Evolutionary conservation across 2,888 invertebrate species (phyloP).

Genomic region (Volucella inflata): DNA sequence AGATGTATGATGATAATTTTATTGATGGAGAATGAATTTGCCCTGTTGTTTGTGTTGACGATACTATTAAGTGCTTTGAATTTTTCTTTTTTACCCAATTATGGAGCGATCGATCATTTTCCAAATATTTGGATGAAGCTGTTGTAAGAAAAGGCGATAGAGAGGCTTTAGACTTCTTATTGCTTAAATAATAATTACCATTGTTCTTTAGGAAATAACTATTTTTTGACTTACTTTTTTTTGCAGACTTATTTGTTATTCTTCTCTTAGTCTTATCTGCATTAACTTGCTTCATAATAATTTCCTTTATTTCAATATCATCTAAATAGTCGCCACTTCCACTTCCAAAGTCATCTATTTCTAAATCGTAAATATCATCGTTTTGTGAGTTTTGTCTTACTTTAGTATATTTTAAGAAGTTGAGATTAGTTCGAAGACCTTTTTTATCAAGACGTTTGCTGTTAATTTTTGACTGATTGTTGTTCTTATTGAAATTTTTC

Average conservation of each 20-base stretch:
- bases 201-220: conserved; percentile 34
- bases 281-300: conserved; percentile 37
- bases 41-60: conserved; percentile 3
- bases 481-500: conserved; percentile 3
- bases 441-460: conserved; percentile 25
- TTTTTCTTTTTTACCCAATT: conserved; percentile 31
- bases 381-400: not conserved
- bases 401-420: conserved; percentile 18
- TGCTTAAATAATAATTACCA: conserved; percentile 40
- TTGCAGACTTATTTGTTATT: not conserved
- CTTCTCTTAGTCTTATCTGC: conserved; percentile 25
- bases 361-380: conserved; percentile 61
- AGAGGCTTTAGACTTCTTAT: conserved; percentile 27
- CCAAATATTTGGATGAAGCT: conserved; percentile 2
- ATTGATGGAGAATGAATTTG: conserved; percentile 1
- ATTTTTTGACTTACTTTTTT: conserved; percentile 19
- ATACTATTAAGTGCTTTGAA: not conserved
- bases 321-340: conserved; percentile 77
- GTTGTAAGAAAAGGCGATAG: conserved; percentile 24
- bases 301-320: conserved; percentile 63
- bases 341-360: conserved; percentile 71
- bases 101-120: conserved; percentile 6
- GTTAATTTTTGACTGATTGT: conserved; percentile 43
- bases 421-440: conserved; percentile 16
- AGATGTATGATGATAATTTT: conserved; percentile 7